These are phyloP conservation scores for Melipona beecheii DNA, from an alignment of 2,888 invertebrate genomes.

Conservation along the genomic window DNA sequence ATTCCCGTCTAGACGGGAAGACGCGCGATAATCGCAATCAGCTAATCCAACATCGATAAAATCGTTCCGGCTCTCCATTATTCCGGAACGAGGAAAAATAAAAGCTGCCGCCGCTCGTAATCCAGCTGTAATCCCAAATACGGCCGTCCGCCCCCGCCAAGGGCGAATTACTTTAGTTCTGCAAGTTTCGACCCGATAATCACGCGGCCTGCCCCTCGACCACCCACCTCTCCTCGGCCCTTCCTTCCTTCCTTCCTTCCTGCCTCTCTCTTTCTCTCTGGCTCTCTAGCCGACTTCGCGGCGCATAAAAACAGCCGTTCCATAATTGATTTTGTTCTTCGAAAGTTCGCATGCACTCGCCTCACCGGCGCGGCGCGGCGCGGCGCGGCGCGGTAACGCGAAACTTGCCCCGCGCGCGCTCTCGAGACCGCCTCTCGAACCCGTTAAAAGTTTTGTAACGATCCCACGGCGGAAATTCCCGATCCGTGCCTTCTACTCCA, in stretches of 20 bases:
- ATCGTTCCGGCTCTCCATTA: constrained; percentile 45
- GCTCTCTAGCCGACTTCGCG: constrained; percentile 42
- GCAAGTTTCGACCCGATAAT: constrained; percentile 75
- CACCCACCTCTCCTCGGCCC: constrained; percentile 5
- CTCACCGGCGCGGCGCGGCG: constrained; percentile 49
- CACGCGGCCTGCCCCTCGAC: constrained; percentile 47
- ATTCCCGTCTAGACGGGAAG: constrained; percentile 35
- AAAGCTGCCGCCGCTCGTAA: constrained; percentile 58
- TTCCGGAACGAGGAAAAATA: constrained; percentile 52
- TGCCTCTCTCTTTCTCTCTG: background rate
- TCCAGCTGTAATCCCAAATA: constrained; percentile 69
- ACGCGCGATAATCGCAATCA: constrained; percentile 45
- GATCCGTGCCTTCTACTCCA: constrained; percentile 68
- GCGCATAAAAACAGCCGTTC: constrained; percentile 75
- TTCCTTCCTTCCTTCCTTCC: background rate
- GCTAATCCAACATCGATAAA: constrained; percentile 41
- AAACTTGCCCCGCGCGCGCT: constrained; percentile 68
- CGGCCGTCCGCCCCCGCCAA: constrained; percentile 41
- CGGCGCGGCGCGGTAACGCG: constrained; percentile 63
- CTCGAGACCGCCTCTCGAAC: constrained; percentile 75
- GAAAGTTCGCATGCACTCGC: constrained; percentile 77
- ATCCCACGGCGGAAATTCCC: constrained; percentile 77
- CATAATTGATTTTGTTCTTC: constrained; percentile 81
- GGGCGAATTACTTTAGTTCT: constrained; percentile 73
- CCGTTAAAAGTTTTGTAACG: constrained; percentile 81